Conservation (phyloP, 2,113 vertebrate species). For the Vulpes lagopus region DNA sequence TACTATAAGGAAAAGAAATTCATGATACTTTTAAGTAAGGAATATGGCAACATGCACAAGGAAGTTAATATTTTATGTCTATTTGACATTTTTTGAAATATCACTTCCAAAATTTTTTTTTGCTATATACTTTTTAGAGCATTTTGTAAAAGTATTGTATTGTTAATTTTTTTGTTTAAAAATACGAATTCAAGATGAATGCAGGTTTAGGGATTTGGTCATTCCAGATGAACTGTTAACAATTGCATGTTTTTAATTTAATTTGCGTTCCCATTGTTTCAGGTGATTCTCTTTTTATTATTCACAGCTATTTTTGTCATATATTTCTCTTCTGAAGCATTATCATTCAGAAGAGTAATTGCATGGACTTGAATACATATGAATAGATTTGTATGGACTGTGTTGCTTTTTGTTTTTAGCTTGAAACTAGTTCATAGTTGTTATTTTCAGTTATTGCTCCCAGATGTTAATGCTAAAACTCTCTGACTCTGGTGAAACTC, state of each 20-base stretch:
- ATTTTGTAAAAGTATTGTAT: not conserved
- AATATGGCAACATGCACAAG: not conserved
- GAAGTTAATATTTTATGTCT: slow-evolving; percentile 45
- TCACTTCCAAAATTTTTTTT: not conserved
- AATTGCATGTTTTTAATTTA: not conserved
- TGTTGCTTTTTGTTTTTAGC: slow-evolving; percentile 34
- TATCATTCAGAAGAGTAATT: slow-evolving; percentile 22
- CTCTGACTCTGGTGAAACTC: not conserved
- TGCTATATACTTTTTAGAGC: not conserved
- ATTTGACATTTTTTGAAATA: slow-evolving; percentile 4
- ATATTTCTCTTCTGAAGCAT: not conserved
- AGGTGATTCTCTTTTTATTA: slow-evolving; percentile 48
- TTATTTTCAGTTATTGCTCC: not conserved
- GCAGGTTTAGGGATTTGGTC: not conserved
- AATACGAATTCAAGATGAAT: slow-evolving; percentile 8
- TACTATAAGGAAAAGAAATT: not conserved
- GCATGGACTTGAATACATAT: slow-evolving; percentile 49
- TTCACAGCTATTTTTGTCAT: slow-evolving; percentile 33
- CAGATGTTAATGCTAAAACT: slow-evolving; percentile 9
- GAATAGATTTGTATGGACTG: slow-evolving; percentile 34
- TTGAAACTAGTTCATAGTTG: slow-evolving; percentile 28
- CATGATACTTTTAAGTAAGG: not conserved
- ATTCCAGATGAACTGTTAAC: not conserved
- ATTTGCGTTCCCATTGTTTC: slow-evolving; percentile 34
- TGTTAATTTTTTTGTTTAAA: slow-evolving; percentile 38